These are phyloP conservation scores for Aradophagus sp. DNA, from an alignment of 1,140 invertebrate genomes.

Conservation along the genomic window DNA sequence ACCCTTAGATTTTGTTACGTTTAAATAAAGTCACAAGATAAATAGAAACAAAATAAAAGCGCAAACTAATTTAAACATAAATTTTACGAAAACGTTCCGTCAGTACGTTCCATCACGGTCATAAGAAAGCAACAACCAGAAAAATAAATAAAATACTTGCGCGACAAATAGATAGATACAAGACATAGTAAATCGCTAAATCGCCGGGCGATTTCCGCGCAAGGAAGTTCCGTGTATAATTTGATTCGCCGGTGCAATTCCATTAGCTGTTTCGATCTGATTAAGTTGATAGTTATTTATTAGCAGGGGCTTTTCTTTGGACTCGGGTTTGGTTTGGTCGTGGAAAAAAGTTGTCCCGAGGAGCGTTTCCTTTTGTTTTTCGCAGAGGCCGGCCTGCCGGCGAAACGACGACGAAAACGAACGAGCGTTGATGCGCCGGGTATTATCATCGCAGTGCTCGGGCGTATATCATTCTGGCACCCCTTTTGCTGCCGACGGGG, in stretches of 20 bases:
- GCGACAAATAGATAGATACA: too few species aligned
- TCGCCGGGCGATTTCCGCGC: too few species aligned
- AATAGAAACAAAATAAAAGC: too few species aligned
- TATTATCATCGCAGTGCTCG: constrained; percentile 72
- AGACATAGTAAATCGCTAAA: too few species aligned
- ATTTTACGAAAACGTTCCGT: too few species aligned
- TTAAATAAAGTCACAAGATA: too few species aligned
- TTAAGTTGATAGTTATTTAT: constrained; percentile 43
- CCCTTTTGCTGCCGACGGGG: constrained; percentile 69
- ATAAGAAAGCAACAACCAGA: too few species aligned
- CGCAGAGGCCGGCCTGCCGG: constrained; percentile 26
- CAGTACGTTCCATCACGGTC: too few species aligned
- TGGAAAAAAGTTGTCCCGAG: constrained; percentile 42
- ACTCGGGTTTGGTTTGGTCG: not conserved
- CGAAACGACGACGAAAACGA: constrained; percentile 50
- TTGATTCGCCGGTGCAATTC: constrained; percentile 13
- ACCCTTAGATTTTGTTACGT: too few species aligned
- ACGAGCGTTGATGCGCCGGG: constrained; percentile 56
- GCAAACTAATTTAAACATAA: too few species aligned
- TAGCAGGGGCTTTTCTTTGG: constrained; percentile 27
- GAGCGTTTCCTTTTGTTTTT: constrained; percentile 52
- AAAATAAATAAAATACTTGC: too few species aligned
- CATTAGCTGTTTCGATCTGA: constrained; percentile 16
- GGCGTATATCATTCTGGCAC: constrained; percentile 71
- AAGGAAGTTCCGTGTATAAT: too few species aligned